Base-by-base conservation (phyloP, 2,113 vertebrate genomes). In the Eulemur rufifrons region DNA sequence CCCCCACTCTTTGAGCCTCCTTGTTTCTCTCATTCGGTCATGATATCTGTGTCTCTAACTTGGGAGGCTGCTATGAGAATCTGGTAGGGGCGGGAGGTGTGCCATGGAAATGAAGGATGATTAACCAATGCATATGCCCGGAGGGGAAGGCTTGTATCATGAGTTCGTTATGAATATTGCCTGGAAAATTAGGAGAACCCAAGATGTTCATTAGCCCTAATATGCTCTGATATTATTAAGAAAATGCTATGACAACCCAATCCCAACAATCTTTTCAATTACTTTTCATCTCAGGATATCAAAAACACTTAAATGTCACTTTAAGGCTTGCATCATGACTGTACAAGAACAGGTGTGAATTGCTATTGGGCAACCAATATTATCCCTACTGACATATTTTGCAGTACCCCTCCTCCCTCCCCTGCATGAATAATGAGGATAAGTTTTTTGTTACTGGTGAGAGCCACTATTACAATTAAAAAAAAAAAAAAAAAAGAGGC, bases 141-240 rank as follows among this genome's bases (percentile, higher is more conserved):
- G 45, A 94, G 91, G 50, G 37, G 27, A 69, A 61, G 73, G 50
- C 66, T 89, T 56, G 37, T 71, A 6, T 50, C 6, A 4, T 37
- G 66, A 11, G 1, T 80, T 95, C 92, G 71, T 71, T 69, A 86
- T 71, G 68, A 97, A 86, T 93, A 78, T 23, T 68, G 66, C 52
- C 59, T 68, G 78, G 93, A 91, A 96, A 93, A 89, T 81, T 45
- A 80, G 89, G 23, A 97, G 76, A 97, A 90, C 34, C 81, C 81
- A 47, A 88, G 76, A 96, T 74, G 66, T 97, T 94, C 80, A 66
- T 85, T 94, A 89, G 85, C 61, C 76, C 71, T 81, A 77, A 85
- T 63, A 37, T 47, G 15, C 54, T 97, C 77, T 83, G 87, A 87
- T 87, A 83, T 47, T 95, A 86, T 74, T 61, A 83, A 73, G 95